Evolutionary conservation across 2,113 vertebrate species (phyloP), one percentile per base, ranked within the genome.

Genomic region (Oncorhynchus clarkii): DNA sequence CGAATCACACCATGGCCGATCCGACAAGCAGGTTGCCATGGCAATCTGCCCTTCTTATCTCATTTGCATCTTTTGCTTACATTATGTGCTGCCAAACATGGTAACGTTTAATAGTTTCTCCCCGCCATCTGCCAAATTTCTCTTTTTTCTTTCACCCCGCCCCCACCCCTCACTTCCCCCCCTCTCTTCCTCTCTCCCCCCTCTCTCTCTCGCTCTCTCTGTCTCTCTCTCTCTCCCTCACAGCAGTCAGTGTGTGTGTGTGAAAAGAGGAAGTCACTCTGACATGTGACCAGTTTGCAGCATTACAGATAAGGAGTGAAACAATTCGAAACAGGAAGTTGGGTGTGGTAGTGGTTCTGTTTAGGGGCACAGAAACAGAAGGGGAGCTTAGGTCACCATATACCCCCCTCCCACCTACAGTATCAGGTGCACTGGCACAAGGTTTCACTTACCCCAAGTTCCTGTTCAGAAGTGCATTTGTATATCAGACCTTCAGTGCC

Each of bases 51-150:
- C 80, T 72, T 74, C 72, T 88, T 86, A 91, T 92, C 89, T 88
- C 73, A 91, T 92, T 91, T 92, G 88, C 91, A 92, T 92, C 86
- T 79, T 73, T 85, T 80, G 86, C 87, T 87, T 88, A 84, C 82
- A 90, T 90, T 92, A 90, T 89, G 78, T 64, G 73, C 74, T 70
- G 79, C 89, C 88, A 89, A 91, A 92, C 89, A 91, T 88, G 88
- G 89, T 86, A 51, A 80, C 70, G 75, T 20, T 79, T 77, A 60
- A 78, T 69, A 51, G 48, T 73, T 70, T 54, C 3, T 18, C 16
- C 51, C 12, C 18, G 51, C 5, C 16, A 4, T 54, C 51, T 9
- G 18, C 26, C 13, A 3, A 31, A 12, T 54, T 5, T 54, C 51
- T 18, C 3, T 18, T 54, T 18, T 54, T 18, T 54, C 14, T 54